Evolutionary conservation across 2,113 vertebrate genomes (phyloP).

Genomic region (Apaloderma vittatum): DNA sequence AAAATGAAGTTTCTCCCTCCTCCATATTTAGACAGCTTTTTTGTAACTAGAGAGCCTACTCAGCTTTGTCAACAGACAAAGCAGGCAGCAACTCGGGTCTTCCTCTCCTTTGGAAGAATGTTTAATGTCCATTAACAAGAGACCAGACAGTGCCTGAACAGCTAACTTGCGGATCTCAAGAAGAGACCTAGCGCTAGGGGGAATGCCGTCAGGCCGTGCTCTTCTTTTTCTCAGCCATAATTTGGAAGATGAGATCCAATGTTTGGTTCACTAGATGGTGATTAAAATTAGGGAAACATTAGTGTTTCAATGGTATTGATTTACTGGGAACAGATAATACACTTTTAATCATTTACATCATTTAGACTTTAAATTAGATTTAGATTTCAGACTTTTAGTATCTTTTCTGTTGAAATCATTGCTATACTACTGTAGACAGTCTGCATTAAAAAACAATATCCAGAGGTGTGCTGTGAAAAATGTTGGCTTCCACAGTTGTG

Average conservation of each 20-base stretch:
- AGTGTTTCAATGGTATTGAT: background rate
- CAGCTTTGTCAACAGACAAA: slow-evolving; percentile 4
- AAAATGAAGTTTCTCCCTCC: background rate
- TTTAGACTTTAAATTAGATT: slow-evolving; percentile 21
- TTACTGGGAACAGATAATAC: background rate
- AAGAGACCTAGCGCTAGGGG: background rate
- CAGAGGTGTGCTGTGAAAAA: background rate
- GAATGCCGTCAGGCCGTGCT: background rate
- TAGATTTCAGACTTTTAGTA: background rate
- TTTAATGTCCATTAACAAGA: slow-evolving; percentile 15
- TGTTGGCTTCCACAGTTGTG: background rate
- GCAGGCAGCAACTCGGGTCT: background rate
- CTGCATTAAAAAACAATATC: background rate
- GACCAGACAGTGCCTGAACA: background rate
- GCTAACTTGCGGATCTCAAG: background rate
- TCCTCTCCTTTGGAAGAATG: background rate
- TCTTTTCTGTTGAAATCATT: background rate
- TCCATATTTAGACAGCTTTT: background rate
- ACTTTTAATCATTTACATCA: background rate
- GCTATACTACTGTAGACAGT: background rate
- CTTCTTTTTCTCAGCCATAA: background rate
- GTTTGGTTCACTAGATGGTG: background rate
- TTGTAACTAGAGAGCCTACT: background rate
- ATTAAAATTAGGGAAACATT: slow-evolving; percentile 33
- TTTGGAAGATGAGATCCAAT: slow-evolving; percentile 5